These are phyloP conservation scores for Scatophagus argus DNA, from an alignment of 2,113 vertebrate species.

Conservation along the genomic window DNA sequence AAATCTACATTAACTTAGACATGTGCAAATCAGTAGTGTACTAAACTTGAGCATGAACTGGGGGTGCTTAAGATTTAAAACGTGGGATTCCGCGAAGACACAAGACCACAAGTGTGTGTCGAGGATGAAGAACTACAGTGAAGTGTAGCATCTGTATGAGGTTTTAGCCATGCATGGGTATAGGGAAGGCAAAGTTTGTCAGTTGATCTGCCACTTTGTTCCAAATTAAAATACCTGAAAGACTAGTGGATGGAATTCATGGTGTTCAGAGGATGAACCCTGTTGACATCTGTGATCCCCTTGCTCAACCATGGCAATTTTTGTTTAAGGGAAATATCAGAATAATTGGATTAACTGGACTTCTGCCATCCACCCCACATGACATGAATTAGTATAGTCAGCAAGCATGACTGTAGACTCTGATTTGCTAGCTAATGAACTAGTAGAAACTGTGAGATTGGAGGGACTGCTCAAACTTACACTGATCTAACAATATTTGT, in stretches of 20 bases:
- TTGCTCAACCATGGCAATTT: no score
- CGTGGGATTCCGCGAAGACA: no score
- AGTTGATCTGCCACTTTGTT: no score
- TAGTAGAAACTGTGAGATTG: neutral
- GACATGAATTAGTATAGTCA: neutral
- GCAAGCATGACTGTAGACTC: neutral
- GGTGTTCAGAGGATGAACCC: neutral
- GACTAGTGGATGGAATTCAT: no score
- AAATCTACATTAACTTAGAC: constrained; percentile 14
- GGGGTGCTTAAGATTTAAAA: no score
- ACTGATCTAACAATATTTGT: neutral
- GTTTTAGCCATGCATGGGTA: no score
- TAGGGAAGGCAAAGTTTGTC: neutral
- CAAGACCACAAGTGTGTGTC: neutral
- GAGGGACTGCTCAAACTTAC: neutral
- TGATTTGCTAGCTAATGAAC: neutral
- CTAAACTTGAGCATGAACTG: constrained; percentile 7
- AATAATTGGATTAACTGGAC: neutral
- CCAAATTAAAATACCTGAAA: no score
- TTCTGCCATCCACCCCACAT: neutral
- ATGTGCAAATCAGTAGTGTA: neutral
- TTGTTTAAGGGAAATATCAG: no score
- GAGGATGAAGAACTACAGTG: neutral
- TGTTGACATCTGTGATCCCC: no score
- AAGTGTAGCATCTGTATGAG: neutral